phyloP scores from a whole-genome alignment of 1,140 invertebrate genomes.

The Aphidius ervi region DNA sequence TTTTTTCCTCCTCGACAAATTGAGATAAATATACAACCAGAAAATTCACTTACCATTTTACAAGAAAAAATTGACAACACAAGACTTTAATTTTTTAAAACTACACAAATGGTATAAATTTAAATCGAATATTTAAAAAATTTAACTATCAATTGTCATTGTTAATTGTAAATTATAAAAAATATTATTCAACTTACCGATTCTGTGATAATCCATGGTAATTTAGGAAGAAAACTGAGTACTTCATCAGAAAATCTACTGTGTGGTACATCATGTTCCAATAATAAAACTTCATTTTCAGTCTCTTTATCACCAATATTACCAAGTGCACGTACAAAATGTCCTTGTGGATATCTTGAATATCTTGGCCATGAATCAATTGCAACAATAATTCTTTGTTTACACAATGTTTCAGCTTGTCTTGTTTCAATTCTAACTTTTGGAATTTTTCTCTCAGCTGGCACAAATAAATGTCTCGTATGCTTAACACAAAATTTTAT shows the following conservation, averaged over 20 bases:
- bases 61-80: too few species aligned
- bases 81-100: too few species aligned
- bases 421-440: slow-evolving; percentile 89
- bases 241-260: slow-evolving; percentile 92
- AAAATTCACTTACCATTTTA: too few species aligned
- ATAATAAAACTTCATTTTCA: slow-evolving; percentile 91
- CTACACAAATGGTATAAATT: too few species aligned
- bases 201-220: slow-evolving; percentile 86
- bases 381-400: slow-evolving; percentile 86
- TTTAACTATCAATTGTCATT: too few species aligned
- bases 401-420: slow-evolving; percentile 74
- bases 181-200: slow-evolving; percentile 55
- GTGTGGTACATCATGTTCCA: slow-evolving; percentile 97
- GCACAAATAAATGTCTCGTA: slow-evolving; percentile 80
- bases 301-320: slow-evolving; percentile 81
- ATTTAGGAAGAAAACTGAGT: slow-evolving; percentile 82
- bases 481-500: slow-evolving; percentile 51
- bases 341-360: slow-evolving; percentile 76
- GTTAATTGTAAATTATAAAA: background rate
- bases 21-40: too few species aligned
- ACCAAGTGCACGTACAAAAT: slow-evolving; percentile 84
- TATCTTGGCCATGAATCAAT: slow-evolving; percentile 90
- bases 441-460: slow-evolving; percentile 85
- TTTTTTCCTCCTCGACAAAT: too few species aligned
- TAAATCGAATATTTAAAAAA: too few species aligned